Base-by-base conservation (phyloP, 2,888 invertebrate species). In the Cheilosia vulpina region DNA sequence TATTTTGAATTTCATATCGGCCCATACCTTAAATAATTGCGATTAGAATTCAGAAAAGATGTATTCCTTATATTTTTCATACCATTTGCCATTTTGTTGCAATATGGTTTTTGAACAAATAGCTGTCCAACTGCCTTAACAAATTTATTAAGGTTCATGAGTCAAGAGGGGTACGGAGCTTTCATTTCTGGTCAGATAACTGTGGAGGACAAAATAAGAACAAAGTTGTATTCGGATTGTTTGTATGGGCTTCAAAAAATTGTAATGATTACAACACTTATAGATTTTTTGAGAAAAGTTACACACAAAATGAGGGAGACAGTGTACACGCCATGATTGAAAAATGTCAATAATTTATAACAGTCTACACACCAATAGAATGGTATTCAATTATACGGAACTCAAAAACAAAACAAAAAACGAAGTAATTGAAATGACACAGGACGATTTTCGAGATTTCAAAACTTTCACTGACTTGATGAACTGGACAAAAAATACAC, bases 81-180 rank as follows among this genome's bases (percentile, higher is more conserved):
- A n/a, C n/a, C n/a, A n/a, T n/a, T n/a, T n/a, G n/a, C n/a, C n/a
- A n/a, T n/a, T n/a, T n/a, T n/a, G n/a, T n/a, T n/a, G n/a, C n/a
- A n/a, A n/a, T n/a, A n/a, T n/a, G n/a, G n/a, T n/a, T n/a, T n/a
- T n/a, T n/a, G n/a, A n/a, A n/a, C n/a, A n/a, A n/a, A n/a, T n/a
- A n/a, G n/a, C n/a, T 89, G 5, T 65, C 76, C n/a, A 89, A 87
- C 68, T 89, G 82, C 52, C 60, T 88, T 9, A 50, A 71, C 9
- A 43, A 81, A 57, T 88, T 80, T 47, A 87, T 87, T 57, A 43
- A 82, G 77, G 21, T 6, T 47, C 21, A 68, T 4, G 38, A 45
- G 38, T n/a, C 65, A 38, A 60, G 53, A 69, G 63, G 69, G 19
- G 53, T 60, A 87, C 77, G 5, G 6, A 31, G 6, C 31, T 5